Conservation (phyloP, 2,888 invertebrate species). For the Charanyca ferruginea region DNA sequence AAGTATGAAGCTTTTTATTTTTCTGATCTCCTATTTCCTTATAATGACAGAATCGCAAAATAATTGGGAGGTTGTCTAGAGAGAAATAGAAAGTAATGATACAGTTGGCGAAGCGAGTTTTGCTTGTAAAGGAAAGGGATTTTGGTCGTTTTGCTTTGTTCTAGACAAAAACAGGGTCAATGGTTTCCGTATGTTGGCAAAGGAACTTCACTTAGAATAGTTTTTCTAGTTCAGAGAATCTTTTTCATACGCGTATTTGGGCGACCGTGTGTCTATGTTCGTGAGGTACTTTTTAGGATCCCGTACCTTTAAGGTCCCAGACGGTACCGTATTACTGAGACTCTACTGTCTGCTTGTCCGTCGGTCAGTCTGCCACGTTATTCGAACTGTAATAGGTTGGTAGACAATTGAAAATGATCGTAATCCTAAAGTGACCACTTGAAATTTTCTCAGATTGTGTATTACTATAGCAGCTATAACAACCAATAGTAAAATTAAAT, state of each 20-base stretch:
- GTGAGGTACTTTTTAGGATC: too few species aligned
- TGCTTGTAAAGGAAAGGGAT: conserved; percentile 4
- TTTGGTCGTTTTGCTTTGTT: conserved; percentile 2
- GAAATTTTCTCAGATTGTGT: too few species aligned
- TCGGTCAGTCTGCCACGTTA: too few species aligned
- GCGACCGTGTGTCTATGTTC: not conserved
- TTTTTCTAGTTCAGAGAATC: conserved; percentile 2
- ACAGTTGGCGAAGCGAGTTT: conserved; percentile 17
- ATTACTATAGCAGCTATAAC: too few species aligned
- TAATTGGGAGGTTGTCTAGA: conserved; percentile 40
- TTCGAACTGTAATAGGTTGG: too few species aligned
- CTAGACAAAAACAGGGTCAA: conserved; percentile 26
- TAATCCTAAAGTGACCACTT: too few species aligned
- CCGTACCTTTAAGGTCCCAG: too few species aligned
- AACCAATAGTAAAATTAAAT: too few species aligned
- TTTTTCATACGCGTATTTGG: not conserved
- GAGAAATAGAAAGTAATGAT: conserved; percentile 8
- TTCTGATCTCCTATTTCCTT: conserved; percentile 42
- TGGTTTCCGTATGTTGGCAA: not conserved
- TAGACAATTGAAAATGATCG: too few species aligned
- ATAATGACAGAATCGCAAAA: conserved; percentile 50
- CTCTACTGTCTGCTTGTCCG: too few species aligned
- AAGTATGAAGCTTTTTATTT: conserved; percentile 50
- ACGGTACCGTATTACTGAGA: too few species aligned
- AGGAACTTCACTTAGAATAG: conserved; percentile 7